Evolutionary conservation across 1,140 invertebrate genomes (phyloP), one percentile per base, ranked within the genome.

Genomic region (Apis florea): DNA sequence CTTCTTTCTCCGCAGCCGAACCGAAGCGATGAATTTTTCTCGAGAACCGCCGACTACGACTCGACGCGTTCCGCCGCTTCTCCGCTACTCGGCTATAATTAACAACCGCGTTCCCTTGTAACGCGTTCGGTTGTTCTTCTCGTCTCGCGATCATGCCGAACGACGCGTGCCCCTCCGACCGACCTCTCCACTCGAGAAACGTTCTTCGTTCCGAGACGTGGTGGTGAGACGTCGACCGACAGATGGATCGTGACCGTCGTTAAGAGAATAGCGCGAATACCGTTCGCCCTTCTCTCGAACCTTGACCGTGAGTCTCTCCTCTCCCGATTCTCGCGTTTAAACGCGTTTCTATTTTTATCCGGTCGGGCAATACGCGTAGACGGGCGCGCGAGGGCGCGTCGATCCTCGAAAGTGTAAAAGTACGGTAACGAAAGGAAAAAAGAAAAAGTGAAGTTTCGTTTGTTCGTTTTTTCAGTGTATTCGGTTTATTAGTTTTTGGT

Each of bases 1-100:
- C 51, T 9, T 4, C 3, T 4, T 19, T 4, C 12, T 3, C 17
- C 17, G 10, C 17, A 26, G 13, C 40, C 21, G n/a, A 26, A 24
- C 75, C 63, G 31, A 40, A 40, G 31, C 63, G 53, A 67, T 77
- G 79, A 66, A 31, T 66, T 66, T 64, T 40, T 51, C 13, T 56
- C 74, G 68, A 10, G 68, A 51, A 31, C 47, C 47, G 19, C 19
- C 40, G 24, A 40, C 31, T 40, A 71, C 53, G 68, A 81, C 70
- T 84, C 47, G 63, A 78, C 54, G 24, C 72, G 63, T 40, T 47
- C 58, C 31, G 70, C 24, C 12, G 61, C 59, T 12, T 31, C 73
- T 21, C 5, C 49, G 24, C 51, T 64, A 12, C 31, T 40, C 54
- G 61, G 54, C 79, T 67, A 74, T 74, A 85, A 85, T 85, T 83